Base-by-base conservation (phyloP, 92 coral and sea anemone genomes). In the Palythoa caribaeorum region DNA sequence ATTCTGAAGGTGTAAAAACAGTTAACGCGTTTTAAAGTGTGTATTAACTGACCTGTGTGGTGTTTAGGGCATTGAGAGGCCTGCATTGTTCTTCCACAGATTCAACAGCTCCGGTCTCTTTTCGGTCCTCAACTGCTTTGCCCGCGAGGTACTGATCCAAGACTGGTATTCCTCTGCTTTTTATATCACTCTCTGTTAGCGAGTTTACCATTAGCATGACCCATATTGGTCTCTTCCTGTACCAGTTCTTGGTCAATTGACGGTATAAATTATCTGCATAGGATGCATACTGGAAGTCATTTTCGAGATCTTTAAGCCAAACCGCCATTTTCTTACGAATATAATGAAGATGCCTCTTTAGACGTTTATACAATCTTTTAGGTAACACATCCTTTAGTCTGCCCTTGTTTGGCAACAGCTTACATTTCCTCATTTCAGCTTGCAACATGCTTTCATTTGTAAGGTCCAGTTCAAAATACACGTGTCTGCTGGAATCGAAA, bases 181-280 rank as follows among this genome's bases (percentile, higher is more conserved):
- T 97, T 6, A 93, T 95, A 72, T 97, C 99, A 80, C 98, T 94
- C 71, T 95, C 98, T 47, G 98, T 93, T 55, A 97, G 88, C 40
- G 98, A 94, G 87, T 97, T 97, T 11, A 97, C 94, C 97, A 97
- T 81, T 39, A 97, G 88, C 99, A 97, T 97, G 3, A 95, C 90
- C 99, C 99, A 97, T 85, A 97, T 97, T 1, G 99, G 99, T 65
- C 99, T 93, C 81, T 97, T 97, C 71, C 87, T 87, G 60, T 90
- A 78, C 99, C 99, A 97, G 89, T 97, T 92, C 76, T 90, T 90
- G 15, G 99, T 97, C 90, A 97, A 85, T 57, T 92, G 92, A 87
- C 93, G 92, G 90, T 88, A 97, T 76, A 95, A 90, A 57, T 84
- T 89, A 80, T 87, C 78, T 14, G 98, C 96, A 86, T 89, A 91